A percentile compares a stretch with the other conserved stretches of the same genome.
These are phyloP conservation scores for Illadopsis cleaveri DNA, from an alignment of 2,113 vertebrate species.

Conservation along the genomic window DNA sequence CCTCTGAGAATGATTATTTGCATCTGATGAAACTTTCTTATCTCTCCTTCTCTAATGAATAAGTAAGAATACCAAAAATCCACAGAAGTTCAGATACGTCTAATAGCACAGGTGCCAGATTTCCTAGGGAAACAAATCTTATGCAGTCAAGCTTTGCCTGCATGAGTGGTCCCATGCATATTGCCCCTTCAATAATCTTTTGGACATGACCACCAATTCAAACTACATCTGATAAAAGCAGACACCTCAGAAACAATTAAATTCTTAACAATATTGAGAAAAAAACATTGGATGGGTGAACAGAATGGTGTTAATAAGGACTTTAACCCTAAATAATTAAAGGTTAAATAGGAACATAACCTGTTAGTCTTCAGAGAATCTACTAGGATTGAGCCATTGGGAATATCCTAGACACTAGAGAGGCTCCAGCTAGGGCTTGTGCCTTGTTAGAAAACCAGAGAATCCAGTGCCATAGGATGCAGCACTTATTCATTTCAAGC, in stretches of 20 bases:
- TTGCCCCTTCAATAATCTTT: background rate
- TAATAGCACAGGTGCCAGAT: background rate
- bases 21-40: background rate
- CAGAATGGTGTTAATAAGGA: background rate
- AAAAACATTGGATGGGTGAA: background rate
- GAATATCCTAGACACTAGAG: background rate
- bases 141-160: background rate
- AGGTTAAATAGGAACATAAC: background rate
- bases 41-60: background rate
- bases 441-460: slow-evolving; percentile 10
- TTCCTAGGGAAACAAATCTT: background rate
- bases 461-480: background rate
- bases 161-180: background rate
- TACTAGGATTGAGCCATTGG: background rate
- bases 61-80: background rate
- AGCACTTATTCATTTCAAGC: background rate
- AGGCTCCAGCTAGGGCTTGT: background rate
- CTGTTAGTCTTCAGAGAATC: background rate
- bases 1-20: background rate
- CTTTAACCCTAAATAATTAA: background rate
- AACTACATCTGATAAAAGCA: background rate
- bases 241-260: background rate
- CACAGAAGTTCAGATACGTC: background rate
- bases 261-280: background rate
- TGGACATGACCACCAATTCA: background rate